phyloP scores from a whole-genome alignment of 2,888 invertebrate genomes.

The Drosophila mercatorum region DNA sequence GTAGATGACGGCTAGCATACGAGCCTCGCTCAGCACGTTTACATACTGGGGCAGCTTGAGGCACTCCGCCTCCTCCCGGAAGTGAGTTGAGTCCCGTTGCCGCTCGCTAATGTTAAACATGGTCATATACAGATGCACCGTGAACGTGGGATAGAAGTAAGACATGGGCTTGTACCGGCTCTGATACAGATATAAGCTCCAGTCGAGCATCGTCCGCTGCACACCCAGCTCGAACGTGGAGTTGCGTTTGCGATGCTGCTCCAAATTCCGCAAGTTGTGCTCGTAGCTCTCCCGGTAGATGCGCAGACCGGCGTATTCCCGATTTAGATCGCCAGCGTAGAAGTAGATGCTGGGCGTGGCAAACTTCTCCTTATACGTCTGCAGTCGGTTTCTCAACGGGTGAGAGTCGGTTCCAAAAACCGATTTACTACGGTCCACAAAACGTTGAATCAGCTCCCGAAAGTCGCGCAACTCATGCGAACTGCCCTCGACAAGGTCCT shows the following conservation, averaged over 20 bases:
- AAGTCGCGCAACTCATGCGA: conserved; percentile 74
- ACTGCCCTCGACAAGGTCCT: conserved; percentile 63
- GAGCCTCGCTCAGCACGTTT: conserved; percentile 80
- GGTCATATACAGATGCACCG: conserved; percentile 82
- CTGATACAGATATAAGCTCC: conserved; percentile 81
- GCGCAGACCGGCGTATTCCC: conserved; percentile 71
- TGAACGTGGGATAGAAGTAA: conserved; percentile 81
- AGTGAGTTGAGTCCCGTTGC: conserved; percentile 69
- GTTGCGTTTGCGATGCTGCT: conserved; percentile 71
- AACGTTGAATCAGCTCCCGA: conserved; percentile 65
- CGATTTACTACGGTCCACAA: conserved; percentile 59
- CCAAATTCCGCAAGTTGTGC: conserved; percentile 79
- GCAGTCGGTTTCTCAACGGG: conserved; percentile 64
- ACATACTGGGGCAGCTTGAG: conserved; percentile 81
- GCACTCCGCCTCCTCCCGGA: conserved; percentile 77
- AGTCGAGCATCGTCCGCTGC: conserved; percentile 79
- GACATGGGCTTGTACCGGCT: conserved; percentile 83
- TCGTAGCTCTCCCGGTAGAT: conserved; percentile 81
- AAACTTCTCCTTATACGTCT: conserved; percentile 72
- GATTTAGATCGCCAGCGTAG: conserved; percentile 68
- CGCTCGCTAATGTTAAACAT: conserved; percentile 80
- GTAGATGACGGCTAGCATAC: conserved; percentile 80
- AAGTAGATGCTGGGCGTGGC: conserved; percentile 72
- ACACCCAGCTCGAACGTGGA: conserved; percentile 77
- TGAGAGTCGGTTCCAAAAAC: conserved; percentile 58